Evolutionary conservation across 2,113 vertebrate species (phyloP).

Genomic region (Pteruthius melanotis): DNA sequence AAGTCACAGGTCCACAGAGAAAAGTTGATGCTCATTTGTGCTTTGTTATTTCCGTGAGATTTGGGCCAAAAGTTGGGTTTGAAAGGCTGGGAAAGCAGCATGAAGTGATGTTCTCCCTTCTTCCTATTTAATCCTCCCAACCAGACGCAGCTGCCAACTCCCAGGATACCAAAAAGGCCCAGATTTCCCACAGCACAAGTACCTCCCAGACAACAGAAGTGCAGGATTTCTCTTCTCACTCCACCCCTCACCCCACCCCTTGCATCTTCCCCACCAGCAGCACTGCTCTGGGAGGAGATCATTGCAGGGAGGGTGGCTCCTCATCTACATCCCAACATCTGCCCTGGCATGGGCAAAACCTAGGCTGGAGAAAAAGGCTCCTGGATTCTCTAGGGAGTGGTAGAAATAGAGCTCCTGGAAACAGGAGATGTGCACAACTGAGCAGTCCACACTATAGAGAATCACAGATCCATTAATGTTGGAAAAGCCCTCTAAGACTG

Average conservation of each 20-base stretch:
- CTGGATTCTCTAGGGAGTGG: not conserved
- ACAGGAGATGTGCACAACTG: rapidly evolving
- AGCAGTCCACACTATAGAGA: not conserved
- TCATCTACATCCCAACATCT: not conserved
- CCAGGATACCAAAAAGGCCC: not conserved
- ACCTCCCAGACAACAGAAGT: not conserved
- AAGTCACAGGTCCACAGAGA: not conserved
- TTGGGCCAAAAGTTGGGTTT: not conserved
- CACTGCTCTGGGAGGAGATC: not conserved
- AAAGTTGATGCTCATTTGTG: not conserved
- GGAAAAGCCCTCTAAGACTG: rapidly evolving
- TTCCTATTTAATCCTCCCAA: not conserved
- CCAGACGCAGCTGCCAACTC: not conserved
- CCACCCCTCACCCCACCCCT: not conserved
- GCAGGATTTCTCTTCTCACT: not conserved
- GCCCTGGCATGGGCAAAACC: not conserved
- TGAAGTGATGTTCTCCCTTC: not conserved
- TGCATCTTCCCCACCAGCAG: not conserved
- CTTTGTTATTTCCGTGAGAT: not conserved
- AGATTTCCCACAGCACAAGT: not conserved
- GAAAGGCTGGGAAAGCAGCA: not conserved
- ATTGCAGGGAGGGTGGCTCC: not conserved
- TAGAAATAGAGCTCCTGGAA: not conserved
- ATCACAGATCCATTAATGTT: not conserved
- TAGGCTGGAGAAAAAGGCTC: not conserved